Evolutionary conservation across 2,797 vertebrate genomes (phyloP).

Genomic region (Falco concolor): DNA sequence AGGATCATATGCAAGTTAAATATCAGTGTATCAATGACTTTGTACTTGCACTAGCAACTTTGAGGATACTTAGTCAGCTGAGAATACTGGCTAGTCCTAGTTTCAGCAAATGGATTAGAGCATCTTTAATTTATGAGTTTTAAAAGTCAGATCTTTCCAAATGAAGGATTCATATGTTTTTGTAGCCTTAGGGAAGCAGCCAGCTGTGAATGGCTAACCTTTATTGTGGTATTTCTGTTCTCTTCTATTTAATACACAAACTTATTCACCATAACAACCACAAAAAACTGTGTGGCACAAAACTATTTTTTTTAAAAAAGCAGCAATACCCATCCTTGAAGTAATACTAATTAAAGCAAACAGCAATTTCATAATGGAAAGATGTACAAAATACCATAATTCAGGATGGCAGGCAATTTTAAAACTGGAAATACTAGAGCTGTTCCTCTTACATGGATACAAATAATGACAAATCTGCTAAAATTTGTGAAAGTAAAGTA

Average conservation of each 20-base stretch:
- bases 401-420: not conserved
- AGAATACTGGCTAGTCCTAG: not conserved
- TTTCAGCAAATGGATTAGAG: not conserved
- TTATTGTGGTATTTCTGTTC: constrained; percentile 27
- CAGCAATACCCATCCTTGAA: not conserved
- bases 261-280: constrained; percentile 22
- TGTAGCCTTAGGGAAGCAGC: not conserved
- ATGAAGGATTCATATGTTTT: not conserved
- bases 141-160: not conserved
- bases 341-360: not conserved
- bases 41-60: not conserved
- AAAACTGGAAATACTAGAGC: not conserved
- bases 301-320: not conserved
- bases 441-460: not conserved
- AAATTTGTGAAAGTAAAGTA: not conserved
- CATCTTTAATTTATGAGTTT: not conserved
- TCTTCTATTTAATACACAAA: not conserved
- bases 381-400: not conserved
- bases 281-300: not conserved
- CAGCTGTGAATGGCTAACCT: not conserved
- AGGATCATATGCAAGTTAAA: not conserved
- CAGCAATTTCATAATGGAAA: not conserved
- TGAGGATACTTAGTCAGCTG: not conserved
- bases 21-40: not conserved
- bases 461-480: not conserved